Evolutionary conservation across 2,797 vertebrate species (phyloP).

Genomic region (Pipistrellus nathusii): DNA sequence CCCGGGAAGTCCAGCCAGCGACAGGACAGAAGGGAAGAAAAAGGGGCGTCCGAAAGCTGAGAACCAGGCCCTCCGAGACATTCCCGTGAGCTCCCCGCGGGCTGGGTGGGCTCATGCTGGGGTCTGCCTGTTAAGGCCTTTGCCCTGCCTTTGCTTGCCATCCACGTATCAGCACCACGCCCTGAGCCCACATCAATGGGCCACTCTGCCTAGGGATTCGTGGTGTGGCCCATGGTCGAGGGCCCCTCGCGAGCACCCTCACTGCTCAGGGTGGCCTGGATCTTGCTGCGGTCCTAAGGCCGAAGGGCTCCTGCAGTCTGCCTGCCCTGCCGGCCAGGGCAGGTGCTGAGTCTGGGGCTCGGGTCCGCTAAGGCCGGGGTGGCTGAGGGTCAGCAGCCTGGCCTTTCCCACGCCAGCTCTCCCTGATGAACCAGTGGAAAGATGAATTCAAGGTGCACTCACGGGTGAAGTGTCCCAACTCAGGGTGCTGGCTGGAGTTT

Average conservation of each 20-base stretch:
- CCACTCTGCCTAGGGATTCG: neutral
- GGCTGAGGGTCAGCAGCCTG: slow-evolving; percentile 2
- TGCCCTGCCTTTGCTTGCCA: neutral
- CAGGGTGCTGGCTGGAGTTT: slow-evolving; percentile 98
- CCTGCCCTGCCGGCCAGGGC: neutral
- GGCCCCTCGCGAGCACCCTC: neutral
- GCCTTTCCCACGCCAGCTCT: slow-evolving; percentile 88
- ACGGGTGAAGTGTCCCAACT: slow-evolving; percentile 96
- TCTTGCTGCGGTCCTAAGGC: neutral
- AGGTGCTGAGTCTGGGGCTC: neutral
- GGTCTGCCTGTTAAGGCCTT: neutral
- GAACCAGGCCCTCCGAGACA: slow-evolving; percentile 94
- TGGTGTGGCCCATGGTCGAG: neutral
- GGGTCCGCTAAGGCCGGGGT: neutral
- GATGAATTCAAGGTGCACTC: slow-evolving; percentile 97
- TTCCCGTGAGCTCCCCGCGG: slow-evolving; percentile 92
- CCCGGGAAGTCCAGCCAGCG: slow-evolving; percentile 91
- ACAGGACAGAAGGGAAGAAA: slow-evolving; percentile 93
- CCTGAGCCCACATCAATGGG: neutral
- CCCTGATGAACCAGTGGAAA: slow-evolving; percentile 97
- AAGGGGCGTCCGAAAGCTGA: slow-evolving; percentile 95
- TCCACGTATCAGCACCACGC: neutral
- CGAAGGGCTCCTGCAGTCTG: neutral
- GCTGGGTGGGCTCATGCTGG: neutral
- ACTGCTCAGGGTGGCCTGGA: neutral